These are phyloP conservation scores for Dasysyrphus albostriatus DNA, from an alignment of 2,888 invertebrate genomes.

Conservation along the genomic window DNA sequence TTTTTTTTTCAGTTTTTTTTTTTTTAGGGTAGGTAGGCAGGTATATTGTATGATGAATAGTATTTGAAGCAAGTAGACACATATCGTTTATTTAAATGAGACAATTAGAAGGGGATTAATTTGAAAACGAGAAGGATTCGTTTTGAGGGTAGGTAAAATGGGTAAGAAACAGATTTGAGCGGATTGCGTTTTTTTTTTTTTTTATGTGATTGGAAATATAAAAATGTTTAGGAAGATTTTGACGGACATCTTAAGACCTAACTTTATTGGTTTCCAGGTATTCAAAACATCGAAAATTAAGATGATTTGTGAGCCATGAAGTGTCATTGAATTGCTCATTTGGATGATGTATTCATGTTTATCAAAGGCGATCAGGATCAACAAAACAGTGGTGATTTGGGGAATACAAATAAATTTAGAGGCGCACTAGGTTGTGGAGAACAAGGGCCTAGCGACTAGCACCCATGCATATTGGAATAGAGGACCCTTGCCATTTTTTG, in stretches of 20 bases:
- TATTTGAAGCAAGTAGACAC: slow-evolving; percentile 32
- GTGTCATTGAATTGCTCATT: too few species aligned
- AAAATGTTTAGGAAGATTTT: background rate
- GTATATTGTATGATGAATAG: slow-evolving; percentile 23
- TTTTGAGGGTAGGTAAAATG: background rate
- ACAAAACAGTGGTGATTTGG: too few species aligned
- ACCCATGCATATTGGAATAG: too few species aligned
- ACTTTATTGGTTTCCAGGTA: too few species aligned
- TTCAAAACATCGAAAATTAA: background rate
- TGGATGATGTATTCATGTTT: too few species aligned
- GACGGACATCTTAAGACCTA: background rate
- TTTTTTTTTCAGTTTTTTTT: slow-evolving; percentile 21
- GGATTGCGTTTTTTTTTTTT: background rate
- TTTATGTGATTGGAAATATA: slow-evolving; percentile 2
- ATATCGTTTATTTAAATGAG: slow-evolving; percentile 45
- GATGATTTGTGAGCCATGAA: background rate
- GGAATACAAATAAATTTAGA: too few species aligned
- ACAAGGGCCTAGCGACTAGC: too few species aligned
- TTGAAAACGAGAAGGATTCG: slow-evolving; percentile 32
- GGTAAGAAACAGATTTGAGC: background rate
- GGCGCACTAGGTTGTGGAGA: too few species aligned
- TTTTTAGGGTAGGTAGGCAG: slow-evolving; percentile 25
- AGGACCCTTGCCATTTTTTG: too few species aligned
- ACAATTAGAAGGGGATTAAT: slow-evolving; percentile 46
- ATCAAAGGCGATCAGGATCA: too few species aligned